Percentiles rank a stretch among this genome's conserved stretches.
Evolutionary conservation across 1,140 invertebrate genomes (phyloP).

Genomic region (Plutomurus gul): DNA sequence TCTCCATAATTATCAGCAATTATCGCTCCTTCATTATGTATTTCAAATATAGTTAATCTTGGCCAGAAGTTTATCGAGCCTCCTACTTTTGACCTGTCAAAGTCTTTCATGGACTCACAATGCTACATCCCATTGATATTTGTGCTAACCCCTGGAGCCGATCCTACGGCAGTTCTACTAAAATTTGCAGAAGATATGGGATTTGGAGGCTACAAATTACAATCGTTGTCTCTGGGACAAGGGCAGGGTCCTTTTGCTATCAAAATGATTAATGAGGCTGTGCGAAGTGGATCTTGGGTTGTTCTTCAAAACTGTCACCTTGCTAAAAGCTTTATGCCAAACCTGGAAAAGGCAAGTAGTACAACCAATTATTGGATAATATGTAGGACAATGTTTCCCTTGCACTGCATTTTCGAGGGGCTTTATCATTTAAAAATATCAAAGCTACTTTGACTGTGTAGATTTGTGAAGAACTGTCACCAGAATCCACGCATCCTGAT

Average conservation of each 20-base stretch:
- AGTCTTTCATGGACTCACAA: slow-evolving; percentile 82
- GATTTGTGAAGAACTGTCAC: slow-evolving; percentile 77
- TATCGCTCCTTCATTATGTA: slow-evolving; percentile 53
- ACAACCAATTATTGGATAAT: no score
- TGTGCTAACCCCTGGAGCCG: slow-evolving; percentile 87
- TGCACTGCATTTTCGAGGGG: slow-evolving; percentile 3
- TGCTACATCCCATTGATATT: slow-evolving; percentile 85
- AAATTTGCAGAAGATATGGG: slow-evolving; percentile 82
- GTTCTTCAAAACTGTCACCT: slow-evolving; percentile 95
- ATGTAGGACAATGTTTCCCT: no score
- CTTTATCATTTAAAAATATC: not conserved
- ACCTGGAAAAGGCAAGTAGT: slow-evolving; percentile 76
- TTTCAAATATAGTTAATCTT: slow-evolving; percentile 66
- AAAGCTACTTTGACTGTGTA: slow-evolving; percentile 34
- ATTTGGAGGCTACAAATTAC: slow-evolving; percentile 71
- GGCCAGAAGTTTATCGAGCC: slow-evolving; percentile 82
- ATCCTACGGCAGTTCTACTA: slow-evolving; percentile 82
- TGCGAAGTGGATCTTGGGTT: slow-evolving; percentile 84
- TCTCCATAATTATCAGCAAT: no score
- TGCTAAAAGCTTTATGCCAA: slow-evolving; percentile 91
- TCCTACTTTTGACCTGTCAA: slow-evolving; percentile 82
- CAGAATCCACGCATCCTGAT: slow-evolving; percentile 78
- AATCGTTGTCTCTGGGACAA: slow-evolving; percentile 89
- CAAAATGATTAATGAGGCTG: slow-evolving; percentile 81
- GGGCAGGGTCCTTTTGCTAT: slow-evolving; percentile 90